Percentiles rank a stretch among this genome's conserved stretches.
These are phyloP conservation scores for Drymodes brunneopygia DNA, from an alignment of 2,113 vertebrate species.

Conservation along the genomic window DNA sequence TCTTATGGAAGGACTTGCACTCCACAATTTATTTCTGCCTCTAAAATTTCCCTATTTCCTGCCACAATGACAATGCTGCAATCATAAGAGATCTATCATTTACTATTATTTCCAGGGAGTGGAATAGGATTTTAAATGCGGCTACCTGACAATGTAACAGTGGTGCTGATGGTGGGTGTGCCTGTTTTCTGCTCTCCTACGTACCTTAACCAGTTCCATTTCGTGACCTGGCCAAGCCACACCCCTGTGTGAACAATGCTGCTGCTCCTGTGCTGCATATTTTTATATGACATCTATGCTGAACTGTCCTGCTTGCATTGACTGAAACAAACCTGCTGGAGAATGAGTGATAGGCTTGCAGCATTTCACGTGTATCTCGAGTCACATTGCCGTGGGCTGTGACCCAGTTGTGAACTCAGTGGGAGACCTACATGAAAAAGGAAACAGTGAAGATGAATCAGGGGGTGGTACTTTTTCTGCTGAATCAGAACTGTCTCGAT, in stretches of 20 bases:
- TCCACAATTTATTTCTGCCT: background rate
- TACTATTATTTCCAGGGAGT: background rate
- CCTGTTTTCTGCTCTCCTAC: background rate
- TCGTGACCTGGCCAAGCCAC: background rate
- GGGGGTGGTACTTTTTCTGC: background rate
- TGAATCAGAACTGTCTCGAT: background rate
- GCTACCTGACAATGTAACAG: background rate
- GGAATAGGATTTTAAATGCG: background rate
- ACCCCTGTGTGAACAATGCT: conserved; percentile 1
- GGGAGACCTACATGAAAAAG: background rate
- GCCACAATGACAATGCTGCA: background rate
- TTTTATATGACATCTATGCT: background rate
- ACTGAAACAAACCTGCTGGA: background rate
- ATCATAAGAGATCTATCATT: background rate
- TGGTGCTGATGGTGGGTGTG: background rate
- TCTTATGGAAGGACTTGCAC: background rate
- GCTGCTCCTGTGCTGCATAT: background rate
- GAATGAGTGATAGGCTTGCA: background rate
- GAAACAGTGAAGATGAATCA: background rate
- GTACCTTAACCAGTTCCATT: background rate
- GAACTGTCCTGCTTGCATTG: background rate
- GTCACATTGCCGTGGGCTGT: background rate
- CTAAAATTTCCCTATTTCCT: background rate
- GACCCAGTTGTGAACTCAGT: background rate
- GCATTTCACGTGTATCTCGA: background rate